Conservation (phyloP, 2,888 invertebrate species). For the Drosophila lutescens region DNA sequence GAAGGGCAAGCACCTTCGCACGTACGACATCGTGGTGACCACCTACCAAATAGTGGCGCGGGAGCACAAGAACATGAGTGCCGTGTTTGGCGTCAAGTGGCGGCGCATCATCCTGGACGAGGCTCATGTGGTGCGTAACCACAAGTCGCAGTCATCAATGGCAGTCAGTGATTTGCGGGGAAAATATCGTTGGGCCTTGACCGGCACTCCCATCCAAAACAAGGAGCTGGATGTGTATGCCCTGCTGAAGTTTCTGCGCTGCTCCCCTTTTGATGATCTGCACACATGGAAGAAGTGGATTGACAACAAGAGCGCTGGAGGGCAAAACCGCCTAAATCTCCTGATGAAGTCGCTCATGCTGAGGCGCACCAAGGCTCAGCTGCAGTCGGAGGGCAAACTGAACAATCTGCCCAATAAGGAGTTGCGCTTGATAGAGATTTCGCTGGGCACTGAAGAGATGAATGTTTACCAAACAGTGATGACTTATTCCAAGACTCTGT, state of each 20-base stretch:
- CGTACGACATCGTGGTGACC: constrained; percentile 93
- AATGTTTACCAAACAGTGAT: constrained; percentile 91
- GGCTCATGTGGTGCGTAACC: constrained; percentile 95
- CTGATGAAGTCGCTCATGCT: constrained; percentile 94
- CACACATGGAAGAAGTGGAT: constrained; percentile 96
- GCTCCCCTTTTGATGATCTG: constrained; percentile 95
- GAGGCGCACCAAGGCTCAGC: constrained; percentile 93
- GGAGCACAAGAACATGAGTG: constrained; percentile 87
- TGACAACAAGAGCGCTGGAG: constrained; percentile 91
- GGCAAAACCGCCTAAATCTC: constrained; percentile 92
- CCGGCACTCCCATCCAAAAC: constrained; percentile 98
- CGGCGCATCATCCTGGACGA: constrained; percentile 95
- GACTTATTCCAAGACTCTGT: constrained; percentile 89
- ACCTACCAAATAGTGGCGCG: constrained; percentile 92
- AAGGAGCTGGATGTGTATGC: constrained; percentile 93
- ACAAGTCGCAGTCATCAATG: constrained; percentile 90
- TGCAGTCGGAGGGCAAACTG: constrained; percentile 88
- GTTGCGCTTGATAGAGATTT: constrained; percentile 86
- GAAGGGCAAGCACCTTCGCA: constrained; percentile 87
- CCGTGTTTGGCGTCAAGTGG: constrained; percentile 91
- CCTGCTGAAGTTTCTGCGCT: constrained; percentile 92
- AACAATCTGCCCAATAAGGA: constrained; percentile 87
- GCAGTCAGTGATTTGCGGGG: constrained; percentile 87
- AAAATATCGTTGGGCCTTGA: constrained; percentile 91
- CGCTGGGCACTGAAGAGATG: constrained; percentile 89